Conservation (phyloP, 2,797 vertebrate species). For the Tinamus major region DNA sequence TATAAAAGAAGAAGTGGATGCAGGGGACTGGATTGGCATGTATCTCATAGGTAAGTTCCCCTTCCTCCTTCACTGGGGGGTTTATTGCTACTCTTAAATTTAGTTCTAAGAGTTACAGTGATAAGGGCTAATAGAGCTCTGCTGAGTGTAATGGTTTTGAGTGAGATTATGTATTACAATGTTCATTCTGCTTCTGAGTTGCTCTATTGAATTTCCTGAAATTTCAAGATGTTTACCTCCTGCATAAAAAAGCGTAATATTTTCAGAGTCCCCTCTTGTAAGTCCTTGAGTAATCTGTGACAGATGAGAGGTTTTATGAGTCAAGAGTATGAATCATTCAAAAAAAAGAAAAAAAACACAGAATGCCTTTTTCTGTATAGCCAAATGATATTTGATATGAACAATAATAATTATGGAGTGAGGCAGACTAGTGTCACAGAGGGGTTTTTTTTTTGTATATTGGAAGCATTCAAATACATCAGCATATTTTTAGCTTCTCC, state of each 20-base stretch:
- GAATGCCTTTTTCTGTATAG: conserved; percentile 16
- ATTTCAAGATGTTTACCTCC: background rate
- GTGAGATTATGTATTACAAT: background rate
- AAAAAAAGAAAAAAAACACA: background rate
- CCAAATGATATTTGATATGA: conserved; percentile 22
- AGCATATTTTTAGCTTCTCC: conserved; percentile 10
- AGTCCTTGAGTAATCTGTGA: conserved; percentile 34
- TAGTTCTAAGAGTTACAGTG: background rate
- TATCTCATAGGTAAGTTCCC: conserved; percentile 91
- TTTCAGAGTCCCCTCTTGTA: background rate
- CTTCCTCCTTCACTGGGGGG: background rate
- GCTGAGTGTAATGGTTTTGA: background rate
- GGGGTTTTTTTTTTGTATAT: background rate
- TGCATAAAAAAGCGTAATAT: background rate
- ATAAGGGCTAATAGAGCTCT: background rate
- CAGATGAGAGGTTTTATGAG: conserved; percentile 39
- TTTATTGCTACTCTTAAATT: background rate
- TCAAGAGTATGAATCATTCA: conserved; percentile 33
- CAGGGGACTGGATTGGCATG: conserved; percentile 99
- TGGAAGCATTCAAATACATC: background rate
- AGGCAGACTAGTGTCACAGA: background rate
- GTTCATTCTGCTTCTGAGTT: background rate
- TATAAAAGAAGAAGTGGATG: conserved; percentile 97
- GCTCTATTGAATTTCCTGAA: background rate
- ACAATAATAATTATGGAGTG: conserved; percentile 17